Conservation (phyloP, 1,140 invertebrate species). For the Penaeus chinensis region DNA sequence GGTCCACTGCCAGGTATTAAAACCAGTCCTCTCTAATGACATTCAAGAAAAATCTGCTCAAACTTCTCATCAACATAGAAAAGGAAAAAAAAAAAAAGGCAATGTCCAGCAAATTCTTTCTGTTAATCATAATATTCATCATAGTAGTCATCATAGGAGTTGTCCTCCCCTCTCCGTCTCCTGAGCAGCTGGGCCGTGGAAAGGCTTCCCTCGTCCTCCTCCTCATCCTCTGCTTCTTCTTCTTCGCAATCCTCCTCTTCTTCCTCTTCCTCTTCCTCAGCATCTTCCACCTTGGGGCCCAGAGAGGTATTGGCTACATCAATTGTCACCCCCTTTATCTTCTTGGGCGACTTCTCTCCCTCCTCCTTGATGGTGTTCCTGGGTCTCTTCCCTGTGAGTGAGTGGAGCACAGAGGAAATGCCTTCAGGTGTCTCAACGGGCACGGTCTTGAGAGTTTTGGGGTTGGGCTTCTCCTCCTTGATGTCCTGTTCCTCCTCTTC, state of each 20-base stretch:
- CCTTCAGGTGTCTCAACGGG: conserved; percentile 48
- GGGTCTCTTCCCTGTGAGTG: conserved; percentile 38
- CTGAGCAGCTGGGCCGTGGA: conserved; percentile 71
- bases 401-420: conserved; percentile 46
- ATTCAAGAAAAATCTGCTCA: neutral
- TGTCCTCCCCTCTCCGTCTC: conserved; percentile 67
- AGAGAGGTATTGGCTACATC: neutral
- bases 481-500: conserved; percentile 61
- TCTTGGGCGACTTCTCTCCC: conserved; percentile 51
- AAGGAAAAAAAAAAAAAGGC: neutral
- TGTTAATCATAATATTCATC: conserved; percentile 25
- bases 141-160: conserved; percentile 55
- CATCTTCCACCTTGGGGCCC: neutral
- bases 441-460: conserved; percentile 50
- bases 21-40: too few species aligned
- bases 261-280: conserved; percentile 27
- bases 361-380: conserved; percentile 50
- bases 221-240: conserved; percentile 68
- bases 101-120: neutral
- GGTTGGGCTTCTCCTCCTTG: conserved; percentile 56
- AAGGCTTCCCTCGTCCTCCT: conserved; percentile 67
- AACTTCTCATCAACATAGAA: neutral
- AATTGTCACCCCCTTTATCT: neutral
- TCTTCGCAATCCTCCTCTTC: conserved; percentile 62
- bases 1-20: too few species aligned